Evolutionary conservation across 35 echinoderm and acorn worm species (phyloP).

Genomic region (Ophiothrix spiculata): DNA sequence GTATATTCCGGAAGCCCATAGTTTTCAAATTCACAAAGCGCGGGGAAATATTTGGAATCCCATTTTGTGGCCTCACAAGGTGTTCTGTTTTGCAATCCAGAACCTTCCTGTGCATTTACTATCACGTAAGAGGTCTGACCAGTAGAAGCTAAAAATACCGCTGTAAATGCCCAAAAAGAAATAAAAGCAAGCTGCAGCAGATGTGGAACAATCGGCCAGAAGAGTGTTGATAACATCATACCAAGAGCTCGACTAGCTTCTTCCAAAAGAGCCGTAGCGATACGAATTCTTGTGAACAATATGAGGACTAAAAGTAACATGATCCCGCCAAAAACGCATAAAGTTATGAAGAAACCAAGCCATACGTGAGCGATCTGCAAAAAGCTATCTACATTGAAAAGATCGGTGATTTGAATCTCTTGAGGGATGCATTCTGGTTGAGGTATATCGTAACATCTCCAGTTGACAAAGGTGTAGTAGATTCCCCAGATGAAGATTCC

Average conservation of each 20-base stretch:
- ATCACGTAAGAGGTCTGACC: constrained; percentile 46
- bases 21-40: constrained; percentile 53
- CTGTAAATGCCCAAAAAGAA: constrained; percentile 70
- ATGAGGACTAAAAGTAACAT: constrained; percentile 49
- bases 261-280: constrained; percentile 71
- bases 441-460: constrained; percentile 6
- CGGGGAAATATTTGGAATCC: background rate
- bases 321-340: constrained; percentile 50
- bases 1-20: constrained; percentile 60
- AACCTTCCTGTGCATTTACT: constrained; percentile 40
- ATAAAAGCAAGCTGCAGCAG: constrained; percentile 54
- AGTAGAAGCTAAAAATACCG: constrained; percentile 70
- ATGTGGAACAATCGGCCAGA: constrained; percentile 82
- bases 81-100: constrained; percentile 13
- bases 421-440: background rate
- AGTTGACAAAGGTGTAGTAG: constrained; percentile 55
- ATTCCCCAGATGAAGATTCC: constrained; percentile 47
- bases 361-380: constrained; percentile 53
- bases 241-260: constrained; percentile 74
- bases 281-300: constrained; percentile 74
- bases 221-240: constrained; percentile 74
- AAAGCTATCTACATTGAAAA: constrained; percentile 58
- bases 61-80: constrained; percentile 37
- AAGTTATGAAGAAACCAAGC: constrained; percentile 74
- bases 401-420: constrained; percentile 9